Base-by-base conservation (phyloP, 2,797 vertebrate species). In the Gephyroberyx darwinii region DNA sequence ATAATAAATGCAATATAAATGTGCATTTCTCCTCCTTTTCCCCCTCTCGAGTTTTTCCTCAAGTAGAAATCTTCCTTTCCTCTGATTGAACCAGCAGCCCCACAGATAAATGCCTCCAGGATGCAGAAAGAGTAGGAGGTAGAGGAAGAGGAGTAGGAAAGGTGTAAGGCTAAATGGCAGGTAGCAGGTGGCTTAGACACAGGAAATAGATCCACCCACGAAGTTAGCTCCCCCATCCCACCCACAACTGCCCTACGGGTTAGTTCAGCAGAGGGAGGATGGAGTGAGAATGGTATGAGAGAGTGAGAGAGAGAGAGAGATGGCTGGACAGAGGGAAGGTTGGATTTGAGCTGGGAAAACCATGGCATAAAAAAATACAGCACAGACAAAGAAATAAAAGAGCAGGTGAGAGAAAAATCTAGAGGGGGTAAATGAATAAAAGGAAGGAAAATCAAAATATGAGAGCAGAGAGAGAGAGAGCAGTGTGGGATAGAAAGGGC, bases 181-280 rank as follows among this genome's bases (percentile, higher is more conserved):
- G 45, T 63, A 64, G 56, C 66, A 85, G 70, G 45, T 63, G 66
- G 56, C 66, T 64, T 35, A 50, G 75, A 83, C 48, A 71, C 6
- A 57, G 75, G 81, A 84, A 80, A 87, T 68, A 69, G 65, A 85
- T 86, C 73, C 75, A 68, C 79, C 81, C 71, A 83, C 69, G 33
- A 48, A 74, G 43, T 53, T 31, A 62, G 63, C 0, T 7, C 52
- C 64, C 6, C 48, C 33, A 2, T 43, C 9, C 19, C 53, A 74
- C 74, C 69, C 48, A 68, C 74, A 60, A 74, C 51, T 5, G 37
- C 52, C 84, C 79, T 31, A 26, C n/a, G 75, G 75, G 75, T 75
- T 69, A 70, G 58, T 50, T 54, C 41, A 65, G 62, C 26, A 72
- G 17, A 26, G 22, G 41, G 19, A 39, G 17, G 59, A 9, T 41